Conservation (phyloP, 2,888 invertebrate genomes). For the Yponomeuta plumbellus region DNA sequence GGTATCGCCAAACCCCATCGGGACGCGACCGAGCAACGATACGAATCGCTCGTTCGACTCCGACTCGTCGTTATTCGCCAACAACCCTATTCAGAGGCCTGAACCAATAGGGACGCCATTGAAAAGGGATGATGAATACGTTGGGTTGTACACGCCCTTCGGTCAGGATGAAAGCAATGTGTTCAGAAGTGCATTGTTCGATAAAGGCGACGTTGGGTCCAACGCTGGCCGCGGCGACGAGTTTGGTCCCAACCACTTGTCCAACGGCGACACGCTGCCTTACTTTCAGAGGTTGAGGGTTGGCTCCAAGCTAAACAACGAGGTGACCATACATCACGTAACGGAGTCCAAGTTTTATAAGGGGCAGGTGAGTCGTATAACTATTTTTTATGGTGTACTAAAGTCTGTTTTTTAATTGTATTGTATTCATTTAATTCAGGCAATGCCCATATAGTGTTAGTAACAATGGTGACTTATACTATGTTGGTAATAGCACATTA, state of each 20-base stretch:
- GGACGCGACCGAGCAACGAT: conserved; percentile 48
- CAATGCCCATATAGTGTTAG: no score
- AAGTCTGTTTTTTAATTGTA: no score
- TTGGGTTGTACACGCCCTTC: conserved; percentile 57
- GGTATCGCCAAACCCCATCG: conserved; percentile 64
- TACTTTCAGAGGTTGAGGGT: conserved; percentile 64
- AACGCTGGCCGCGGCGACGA: conserved; percentile 34
- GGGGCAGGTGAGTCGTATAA: conserved; percentile 52
- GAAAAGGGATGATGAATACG: conserved; percentile 34
- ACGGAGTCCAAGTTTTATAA: conserved; percentile 67
- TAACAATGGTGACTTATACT: no score
- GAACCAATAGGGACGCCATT: conserved; percentile 56
- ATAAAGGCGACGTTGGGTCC: conserved; percentile 34
- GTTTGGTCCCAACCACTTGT: conserved; percentile 29
- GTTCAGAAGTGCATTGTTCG: conserved; percentile 60
- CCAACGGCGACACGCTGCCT: conserved; percentile 59
- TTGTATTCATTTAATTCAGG: no score
- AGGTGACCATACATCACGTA: conserved; percentile 66
- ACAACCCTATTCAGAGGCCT: conserved; percentile 38
- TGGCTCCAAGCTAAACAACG: conserved; percentile 61
- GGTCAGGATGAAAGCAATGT: conserved; percentile 60
- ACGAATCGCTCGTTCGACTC: conserved; percentile 36
- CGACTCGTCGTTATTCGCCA: conserved; percentile 52
- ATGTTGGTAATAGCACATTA: no score
- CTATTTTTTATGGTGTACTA: no score